These are phyloP conservation scores for Ctenomys sociabilis DNA, from an alignment of 2,113 vertebrate species.

Conservation along the genomic window DNA sequence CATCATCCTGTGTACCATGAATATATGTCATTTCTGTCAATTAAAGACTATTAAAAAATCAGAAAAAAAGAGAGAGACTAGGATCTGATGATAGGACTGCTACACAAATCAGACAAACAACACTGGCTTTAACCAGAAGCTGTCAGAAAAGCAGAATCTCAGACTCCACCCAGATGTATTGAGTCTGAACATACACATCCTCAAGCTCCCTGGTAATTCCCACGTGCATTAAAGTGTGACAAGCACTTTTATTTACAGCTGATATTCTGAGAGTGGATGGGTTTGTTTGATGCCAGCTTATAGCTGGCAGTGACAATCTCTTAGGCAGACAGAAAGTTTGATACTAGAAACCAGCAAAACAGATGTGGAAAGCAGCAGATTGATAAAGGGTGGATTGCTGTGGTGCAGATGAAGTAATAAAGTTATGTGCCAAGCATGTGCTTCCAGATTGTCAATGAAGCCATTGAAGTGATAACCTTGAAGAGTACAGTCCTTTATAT, in stretches of 20 bases:
- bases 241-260: background rate
- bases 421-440: background rate
- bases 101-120: background rate
- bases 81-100: background rate
- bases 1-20: background rate
- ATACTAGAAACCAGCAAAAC: background rate
- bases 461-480: background rate
- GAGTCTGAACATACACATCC: background rate
- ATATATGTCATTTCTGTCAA: background rate
- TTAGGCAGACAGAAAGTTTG: background rate
- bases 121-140: background rate
- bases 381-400: background rate
- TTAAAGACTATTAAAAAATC: background rate
- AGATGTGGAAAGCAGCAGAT: conserved; percentile 1
- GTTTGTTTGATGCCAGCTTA: background rate
- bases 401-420: background rate
- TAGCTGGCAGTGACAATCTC: background rate
- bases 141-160: background rate
- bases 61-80: background rate
- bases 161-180: background rate
- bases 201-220: background rate
- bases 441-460: conserved; percentile 46
- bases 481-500: background rate
- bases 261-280: background rate
- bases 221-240: background rate